Percentiles rank a stretch among this genome's conserved stretches.
Conservation (phyloP, 2,113 vertebrate species). For the Etia nguti region DNA sequence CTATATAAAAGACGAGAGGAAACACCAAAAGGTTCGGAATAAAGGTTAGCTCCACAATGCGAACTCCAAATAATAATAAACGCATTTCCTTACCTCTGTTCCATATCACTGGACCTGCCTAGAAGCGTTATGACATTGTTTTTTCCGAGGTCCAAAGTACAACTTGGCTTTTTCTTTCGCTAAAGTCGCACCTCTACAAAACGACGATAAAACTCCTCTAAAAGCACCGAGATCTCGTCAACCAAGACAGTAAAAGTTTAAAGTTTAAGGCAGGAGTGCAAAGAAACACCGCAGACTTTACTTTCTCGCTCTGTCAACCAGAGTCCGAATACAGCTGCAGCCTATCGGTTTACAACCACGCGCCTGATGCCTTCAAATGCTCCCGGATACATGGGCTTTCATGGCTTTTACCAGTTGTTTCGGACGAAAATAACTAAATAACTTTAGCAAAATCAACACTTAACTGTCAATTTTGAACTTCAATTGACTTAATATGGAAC, state of each 20-base stretch:
- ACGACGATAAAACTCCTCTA: fast-evolving
- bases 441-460: background rate
- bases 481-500: background rate
- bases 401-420: background rate
- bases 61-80: background rate
- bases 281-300: background rate
- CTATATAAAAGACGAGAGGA: background rate
- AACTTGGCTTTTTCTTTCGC: background rate
- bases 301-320: conserved; percentile 6
- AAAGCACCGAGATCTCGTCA: background rate
- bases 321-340: background rate
- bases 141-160: background rate
- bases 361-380: conserved; percentile 20
- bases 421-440: background rate
- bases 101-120: conserved; percentile 3
- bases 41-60: background rate
- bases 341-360: conserved; percentile 9
- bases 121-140: background rate
- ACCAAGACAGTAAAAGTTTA: fast-evolving
- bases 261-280: background rate
- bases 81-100: conserved; percentile 26
- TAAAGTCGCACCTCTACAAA: background rate
- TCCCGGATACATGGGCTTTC: background rate
- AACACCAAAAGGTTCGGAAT: background rate
- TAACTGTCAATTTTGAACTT: background rate